Conservation (phyloP, 2,888 invertebrate species). For the Plebejus anna region DNA sequence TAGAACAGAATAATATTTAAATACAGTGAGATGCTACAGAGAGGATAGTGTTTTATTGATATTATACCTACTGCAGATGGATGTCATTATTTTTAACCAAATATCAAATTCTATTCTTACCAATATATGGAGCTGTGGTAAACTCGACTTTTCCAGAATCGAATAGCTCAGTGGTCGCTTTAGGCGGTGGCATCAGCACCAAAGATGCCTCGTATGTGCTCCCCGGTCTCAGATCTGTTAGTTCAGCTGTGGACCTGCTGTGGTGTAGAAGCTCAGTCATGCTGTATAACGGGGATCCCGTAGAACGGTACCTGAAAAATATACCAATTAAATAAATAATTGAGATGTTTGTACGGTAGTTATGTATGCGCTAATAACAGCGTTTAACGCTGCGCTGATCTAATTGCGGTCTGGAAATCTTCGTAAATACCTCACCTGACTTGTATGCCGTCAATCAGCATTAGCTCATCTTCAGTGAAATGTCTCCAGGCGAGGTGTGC, state of each 20-base stretch:
- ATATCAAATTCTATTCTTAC: constrained; percentile 54
- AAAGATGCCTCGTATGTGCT: constrained; percentile 91
- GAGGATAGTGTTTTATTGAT: no score
- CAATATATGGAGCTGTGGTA: constrained; percentile 84
- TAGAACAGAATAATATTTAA: no score
- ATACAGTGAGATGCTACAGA: no score
- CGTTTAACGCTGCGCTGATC: neutral
- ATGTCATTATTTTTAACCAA: neutral
- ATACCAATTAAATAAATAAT: neutral
- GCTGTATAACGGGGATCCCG: constrained; percentile 89
- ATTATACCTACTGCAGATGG: no score
- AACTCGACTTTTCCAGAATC: constrained; percentile 85
- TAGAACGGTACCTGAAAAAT: constrained; percentile 84
- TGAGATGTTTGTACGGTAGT: neutral
- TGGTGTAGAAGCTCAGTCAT: constrained; percentile 91
- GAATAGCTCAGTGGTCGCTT: constrained; percentile 88
- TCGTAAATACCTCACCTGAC: constrained; percentile 64
- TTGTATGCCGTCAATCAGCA: constrained; percentile 93
- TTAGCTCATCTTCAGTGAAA: constrained; percentile 88
- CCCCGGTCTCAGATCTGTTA: constrained; percentile 88
- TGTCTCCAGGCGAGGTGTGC: constrained; percentile 90
- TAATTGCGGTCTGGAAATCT: neutral
- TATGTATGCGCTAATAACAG: neutral
- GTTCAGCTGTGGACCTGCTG: constrained; percentile 87
- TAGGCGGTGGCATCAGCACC: constrained; percentile 90